Evolutionary conservation across 2,113 vertebrate species (phyloP).

Genomic region (Poecile atricapillus): DNA sequence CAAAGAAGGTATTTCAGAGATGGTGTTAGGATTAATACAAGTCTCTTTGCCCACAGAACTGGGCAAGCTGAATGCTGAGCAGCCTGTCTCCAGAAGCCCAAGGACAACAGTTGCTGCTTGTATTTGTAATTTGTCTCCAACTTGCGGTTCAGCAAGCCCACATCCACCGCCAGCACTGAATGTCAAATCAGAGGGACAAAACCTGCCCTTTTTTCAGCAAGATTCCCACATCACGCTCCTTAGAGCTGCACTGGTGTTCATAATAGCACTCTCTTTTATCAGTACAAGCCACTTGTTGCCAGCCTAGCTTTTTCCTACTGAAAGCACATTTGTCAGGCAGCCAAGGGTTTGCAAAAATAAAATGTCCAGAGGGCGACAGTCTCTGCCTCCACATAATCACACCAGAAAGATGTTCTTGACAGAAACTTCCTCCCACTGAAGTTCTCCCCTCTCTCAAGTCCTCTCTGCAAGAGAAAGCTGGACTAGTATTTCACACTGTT

Average conservation of each 20-base stretch:
- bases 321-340: conserved; percentile 18
- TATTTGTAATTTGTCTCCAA: background rate
- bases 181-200: background rate
- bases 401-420: background rate
- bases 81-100: background rate
- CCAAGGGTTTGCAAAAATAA: conserved; percentile 7
- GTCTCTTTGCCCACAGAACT: background rate
- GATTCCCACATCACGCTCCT: background rate
- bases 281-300: conserved; percentile 4
- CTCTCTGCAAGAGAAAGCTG: background rate
- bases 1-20: background rate
- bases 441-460: background rate
- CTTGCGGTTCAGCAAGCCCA: background rate
- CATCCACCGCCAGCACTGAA: rapidly evolving
- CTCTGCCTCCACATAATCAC: background rate
- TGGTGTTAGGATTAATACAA: background rate
- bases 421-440: background rate
- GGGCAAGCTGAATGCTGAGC: background rate
- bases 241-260: background rate
- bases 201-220: background rate
- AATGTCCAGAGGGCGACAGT: background rate
- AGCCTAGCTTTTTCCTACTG: background rate
- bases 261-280: background rate
- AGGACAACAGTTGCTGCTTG: background rate
- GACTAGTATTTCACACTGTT: background rate